Evolutionary conservation across 2,797 vertebrate species (phyloP).

Genomic region (Alouatta caraya): DNA sequence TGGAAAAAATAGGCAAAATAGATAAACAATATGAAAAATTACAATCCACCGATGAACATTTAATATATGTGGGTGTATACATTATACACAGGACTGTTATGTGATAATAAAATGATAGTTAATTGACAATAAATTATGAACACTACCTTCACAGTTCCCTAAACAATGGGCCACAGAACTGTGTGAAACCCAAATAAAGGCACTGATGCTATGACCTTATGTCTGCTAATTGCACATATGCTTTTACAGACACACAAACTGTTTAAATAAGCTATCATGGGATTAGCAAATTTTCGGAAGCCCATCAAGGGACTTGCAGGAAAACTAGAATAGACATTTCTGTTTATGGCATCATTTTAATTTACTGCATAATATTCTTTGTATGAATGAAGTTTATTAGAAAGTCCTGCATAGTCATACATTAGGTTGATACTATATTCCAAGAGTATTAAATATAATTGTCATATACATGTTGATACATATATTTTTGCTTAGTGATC

Average conservation of each 20-base stretch:
- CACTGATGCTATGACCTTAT: too few relatives aligned
- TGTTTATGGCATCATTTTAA: neutral
- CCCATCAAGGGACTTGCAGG: neutral
- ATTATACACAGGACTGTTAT: neutral
- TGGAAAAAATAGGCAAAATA: neutral
- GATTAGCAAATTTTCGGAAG: neutral
- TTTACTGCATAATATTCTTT: neutral
- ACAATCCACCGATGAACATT: neutral
- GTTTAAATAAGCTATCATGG: neutral
- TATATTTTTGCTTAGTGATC: neutral
- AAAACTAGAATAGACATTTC: neutral
- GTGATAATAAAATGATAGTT: neutral
- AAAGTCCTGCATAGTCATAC: neutral
- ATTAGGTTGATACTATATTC: neutral
- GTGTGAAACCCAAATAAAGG: neutral
- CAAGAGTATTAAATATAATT: neutral
- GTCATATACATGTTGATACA: neutral
- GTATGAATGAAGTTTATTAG: neutral
- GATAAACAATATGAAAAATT: neutral
- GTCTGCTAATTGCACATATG: neutral
- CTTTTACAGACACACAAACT: neutral
- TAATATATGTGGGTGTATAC: neutral
- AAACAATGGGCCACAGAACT: neutral
- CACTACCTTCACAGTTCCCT: neutral
- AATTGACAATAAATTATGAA: neutral